phyloP scores from a whole-genome alignment of 1,140 invertebrate species.

The Rhyzopertha dominica region DNA sequence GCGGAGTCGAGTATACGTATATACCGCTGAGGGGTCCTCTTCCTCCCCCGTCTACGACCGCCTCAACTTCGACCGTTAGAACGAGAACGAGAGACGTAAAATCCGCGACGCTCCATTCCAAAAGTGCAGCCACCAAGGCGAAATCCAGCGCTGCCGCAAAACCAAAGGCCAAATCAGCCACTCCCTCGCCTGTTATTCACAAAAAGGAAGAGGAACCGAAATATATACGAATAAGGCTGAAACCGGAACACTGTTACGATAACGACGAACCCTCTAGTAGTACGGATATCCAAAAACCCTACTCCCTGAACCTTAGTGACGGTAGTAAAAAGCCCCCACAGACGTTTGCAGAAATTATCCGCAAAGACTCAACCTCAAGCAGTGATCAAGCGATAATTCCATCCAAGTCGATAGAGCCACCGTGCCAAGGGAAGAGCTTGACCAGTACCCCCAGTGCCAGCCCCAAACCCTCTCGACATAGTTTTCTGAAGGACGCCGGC shows the following conservation, averaged over 20 bases:
- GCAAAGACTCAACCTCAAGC: constrained; percentile 40
- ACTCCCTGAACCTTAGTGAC: constrained; percentile 22
- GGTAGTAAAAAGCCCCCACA: constrained; percentile 15
- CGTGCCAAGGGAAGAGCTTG: constrained; percentile 45
- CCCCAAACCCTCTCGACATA: constrained; percentile 40
- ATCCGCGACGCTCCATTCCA: constrained; percentile 13
- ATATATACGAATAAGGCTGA: constrained; percentile 60
- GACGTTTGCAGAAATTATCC: constrained; percentile 45
- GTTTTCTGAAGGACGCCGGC: constrained; percentile 48
- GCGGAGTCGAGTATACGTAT: constrained; percentile 43
- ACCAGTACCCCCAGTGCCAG: constrained; percentile 36
- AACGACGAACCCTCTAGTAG: constrained; percentile 43
- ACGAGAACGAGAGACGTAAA: constrained; percentile 16
- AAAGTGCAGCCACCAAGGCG: constrained; percentile 8
- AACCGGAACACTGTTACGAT: constrained; percentile 60
- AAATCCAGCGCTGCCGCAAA: constrained; percentile 7
- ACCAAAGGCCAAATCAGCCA: constrained; percentile 27
- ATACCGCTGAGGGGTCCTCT: constrained; percentile 44
- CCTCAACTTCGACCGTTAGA: constrained; percentile 1
- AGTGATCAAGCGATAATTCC: constrained; percentile 20
- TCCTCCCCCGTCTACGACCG: constrained; percentile 27
- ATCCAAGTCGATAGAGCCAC: constrained; percentile 42
- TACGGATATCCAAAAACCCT: constrained; percentile 24
- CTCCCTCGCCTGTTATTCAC: constrained; percentile 24
- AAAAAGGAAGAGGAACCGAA: constrained; percentile 46